These are phyloP conservation scores for Lutraria lutraria DNA, from an alignment of 2,888 invertebrate genomes.

Conservation along the genomic window DNA sequence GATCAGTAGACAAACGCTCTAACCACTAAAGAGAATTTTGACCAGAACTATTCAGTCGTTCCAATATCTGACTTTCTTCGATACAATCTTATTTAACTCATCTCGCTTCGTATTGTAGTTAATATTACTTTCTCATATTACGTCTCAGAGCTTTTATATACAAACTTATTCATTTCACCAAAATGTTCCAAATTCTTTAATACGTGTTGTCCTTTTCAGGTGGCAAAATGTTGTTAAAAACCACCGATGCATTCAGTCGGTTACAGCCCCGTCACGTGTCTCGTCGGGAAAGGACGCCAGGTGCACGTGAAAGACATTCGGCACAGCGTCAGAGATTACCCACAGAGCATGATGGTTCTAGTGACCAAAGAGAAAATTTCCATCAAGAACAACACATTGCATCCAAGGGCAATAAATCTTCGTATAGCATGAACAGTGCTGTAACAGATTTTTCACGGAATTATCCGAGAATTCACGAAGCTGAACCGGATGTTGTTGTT, in stretches of 20 bases:
- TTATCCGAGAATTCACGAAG: not conserved
- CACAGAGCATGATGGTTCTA: not conserved
- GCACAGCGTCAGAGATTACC: conserved; percentile 42
- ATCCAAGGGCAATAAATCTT: not conserved
- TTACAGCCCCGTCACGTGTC: conserved; percentile 53
- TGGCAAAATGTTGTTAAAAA: conserved; percentile 22
- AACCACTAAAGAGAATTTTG: too few relatives aligned
- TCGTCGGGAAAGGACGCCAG: conserved; percentile 59
- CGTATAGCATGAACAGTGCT: conserved; percentile 55
- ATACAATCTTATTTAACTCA: not conserved
- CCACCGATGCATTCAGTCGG: conserved; percentile 35
- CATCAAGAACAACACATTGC: not conserved
- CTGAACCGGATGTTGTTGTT: conserved; percentile 25
- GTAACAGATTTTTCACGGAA: conserved; percentile 28
- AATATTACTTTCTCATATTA: not conserved
- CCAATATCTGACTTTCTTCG: not conserved
- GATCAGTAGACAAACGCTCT: too few relatives aligned
- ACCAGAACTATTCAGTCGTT: not conserved
- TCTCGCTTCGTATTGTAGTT: not conserved
- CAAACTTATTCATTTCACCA: too few relatives aligned
- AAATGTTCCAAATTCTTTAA: not conserved
- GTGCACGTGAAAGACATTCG: conserved; percentile 61
- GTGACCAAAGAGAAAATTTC: not conserved
- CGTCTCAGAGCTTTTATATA: not conserved
- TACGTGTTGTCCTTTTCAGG: not conserved